Evolutionary conservation across 1,140 invertebrate genomes (phyloP).

Genomic region (Drosophila eugracilis): DNA sequence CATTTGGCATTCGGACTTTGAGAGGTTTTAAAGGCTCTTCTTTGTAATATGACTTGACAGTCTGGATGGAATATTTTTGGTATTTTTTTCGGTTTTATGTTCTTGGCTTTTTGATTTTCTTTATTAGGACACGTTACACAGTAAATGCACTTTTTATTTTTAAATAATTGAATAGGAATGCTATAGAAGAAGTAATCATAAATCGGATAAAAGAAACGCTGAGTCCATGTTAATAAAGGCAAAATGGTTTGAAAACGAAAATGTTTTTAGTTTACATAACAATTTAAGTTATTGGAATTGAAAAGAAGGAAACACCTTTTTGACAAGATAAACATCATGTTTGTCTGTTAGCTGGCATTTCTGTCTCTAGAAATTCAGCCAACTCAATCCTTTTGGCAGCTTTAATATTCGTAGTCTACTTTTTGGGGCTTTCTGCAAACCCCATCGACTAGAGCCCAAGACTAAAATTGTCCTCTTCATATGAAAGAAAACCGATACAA

Average conservation of each 20-base stretch:
- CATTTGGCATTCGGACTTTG: constrained; percentile 43
- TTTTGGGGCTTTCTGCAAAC: constrained; percentile 11
- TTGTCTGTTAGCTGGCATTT: no score
- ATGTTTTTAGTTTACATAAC: no score
- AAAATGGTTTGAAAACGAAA: no score
- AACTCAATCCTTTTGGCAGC: background rate
- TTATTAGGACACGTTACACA: constrained; percentile 7
- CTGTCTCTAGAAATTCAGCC: no score
- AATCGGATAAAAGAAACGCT: no score
- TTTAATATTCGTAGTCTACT: constrained; percentile 26
- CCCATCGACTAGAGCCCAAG: constrained; percentile 7
- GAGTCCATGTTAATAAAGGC: no score
- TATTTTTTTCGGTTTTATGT: constrained; percentile 14
- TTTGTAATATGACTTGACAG: constrained; percentile 50
- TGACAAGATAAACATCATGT: no score
- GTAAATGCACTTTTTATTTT: no score
- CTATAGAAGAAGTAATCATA: no score
- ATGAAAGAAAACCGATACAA: constrained; percentile 30
- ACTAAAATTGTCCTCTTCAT: constrained; percentile 25
- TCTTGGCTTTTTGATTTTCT: constrained; percentile 13
- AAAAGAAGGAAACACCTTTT: background rate
- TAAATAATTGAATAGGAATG: no score
- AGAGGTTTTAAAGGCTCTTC: constrained; percentile 42
- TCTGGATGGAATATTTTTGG: constrained; percentile 15
- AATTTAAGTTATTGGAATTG: no score